phyloP scores from a whole-genome alignment of 2,888 invertebrate species.

The Leptopilina myrica region DNA sequence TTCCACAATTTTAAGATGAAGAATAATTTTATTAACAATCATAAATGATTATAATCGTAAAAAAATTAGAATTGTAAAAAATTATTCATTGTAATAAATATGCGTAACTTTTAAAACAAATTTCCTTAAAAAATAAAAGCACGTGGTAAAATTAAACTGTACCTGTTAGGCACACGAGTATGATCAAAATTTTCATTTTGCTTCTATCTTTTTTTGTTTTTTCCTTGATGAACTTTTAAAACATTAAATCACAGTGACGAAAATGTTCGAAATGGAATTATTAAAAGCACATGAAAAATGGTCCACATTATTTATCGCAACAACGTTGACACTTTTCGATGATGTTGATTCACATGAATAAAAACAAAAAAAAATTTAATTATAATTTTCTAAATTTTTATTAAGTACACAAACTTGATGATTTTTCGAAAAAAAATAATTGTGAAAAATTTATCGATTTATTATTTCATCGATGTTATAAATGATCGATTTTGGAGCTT shows the following conservation, averaged over 20 bases:
- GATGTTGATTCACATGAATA: background rate
- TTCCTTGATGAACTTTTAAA: background rate
- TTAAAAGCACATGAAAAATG: slow-evolving; percentile 5
- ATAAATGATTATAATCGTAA: too few relatives aligned
- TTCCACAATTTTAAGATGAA: too few relatives aligned
- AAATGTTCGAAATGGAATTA: background rate
- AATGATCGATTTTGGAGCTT: background rate
- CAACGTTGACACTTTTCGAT: background rate
- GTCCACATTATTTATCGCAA: slow-evolving; percentile 19
- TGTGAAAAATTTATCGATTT: slow-evolving; percentile 16
- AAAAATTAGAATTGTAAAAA: too few relatives aligned
- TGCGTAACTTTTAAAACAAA: background rate
- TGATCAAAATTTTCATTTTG: slow-evolving; percentile 58
- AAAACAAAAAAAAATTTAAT: background rate
- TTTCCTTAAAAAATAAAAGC: slow-evolving; percentile 4
- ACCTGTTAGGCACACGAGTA: slow-evolving; percentile 69
- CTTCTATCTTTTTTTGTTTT: slow-evolving; percentile 57
- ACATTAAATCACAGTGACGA: slow-evolving; percentile 1
- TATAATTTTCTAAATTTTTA: background rate
- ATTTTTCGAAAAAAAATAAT: background rate
- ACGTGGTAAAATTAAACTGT: slow-evolving; percentile 46
- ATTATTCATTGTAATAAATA: background rate
- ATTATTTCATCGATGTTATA: slow-evolving; percentile 9
- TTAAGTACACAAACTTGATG: background rate
- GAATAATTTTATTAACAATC: too few relatives aligned